Base-by-base conservation (phyloP, 2,797 vertebrate species). In the Sebastolobus altivelis region DNA sequence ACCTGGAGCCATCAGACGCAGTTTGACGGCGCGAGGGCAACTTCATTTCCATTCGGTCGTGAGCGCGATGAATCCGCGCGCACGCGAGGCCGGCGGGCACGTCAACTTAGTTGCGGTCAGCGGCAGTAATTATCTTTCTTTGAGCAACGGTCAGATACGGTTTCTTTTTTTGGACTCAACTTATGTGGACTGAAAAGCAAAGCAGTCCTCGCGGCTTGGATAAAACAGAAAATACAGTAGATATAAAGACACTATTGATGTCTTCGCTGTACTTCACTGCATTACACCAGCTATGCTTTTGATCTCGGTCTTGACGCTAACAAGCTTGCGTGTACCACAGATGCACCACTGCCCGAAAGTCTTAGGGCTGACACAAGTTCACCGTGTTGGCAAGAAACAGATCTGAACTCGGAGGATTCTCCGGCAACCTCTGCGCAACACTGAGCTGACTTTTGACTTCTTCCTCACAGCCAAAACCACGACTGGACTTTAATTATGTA, bases 1-100 rank as follows among this genome's bases (percentile, higher is more conserved):
- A 92, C 88, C 89, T 87, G 86, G 8, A 88, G 84, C 88, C 82
- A 83, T 93, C 86, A 70, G 38, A 75, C 29, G 77, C 81, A 43
- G 74, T 87, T 82, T 81, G 89, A 89, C 72, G 40, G 81, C 83
- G 65, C 13, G 46, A 59, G 59, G 59, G 74, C 81, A 86, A 80
- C 80, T 92, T 87, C 56, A 89, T 90, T 92, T 85, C 69, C 76
- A 80, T 90, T 82, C 88, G 65, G 77, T 66, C 10, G n/a, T 7
- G 60, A 46, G 61, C 22, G 55, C 72, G 74, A 81, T 74, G 61
- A 79, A 81, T 61, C 55, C 56, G 54, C 72, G n/a, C 54, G n/a
- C 70, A 72, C 61, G 62, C 40, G 0, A 77, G 66, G 89, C 81
- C 85, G 77, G 71, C 70, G 25, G 72, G 61, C 79, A 43, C 18